Conservation (phyloP, 2,888 invertebrate species). For the Rhagonycha lutea region DNA sequence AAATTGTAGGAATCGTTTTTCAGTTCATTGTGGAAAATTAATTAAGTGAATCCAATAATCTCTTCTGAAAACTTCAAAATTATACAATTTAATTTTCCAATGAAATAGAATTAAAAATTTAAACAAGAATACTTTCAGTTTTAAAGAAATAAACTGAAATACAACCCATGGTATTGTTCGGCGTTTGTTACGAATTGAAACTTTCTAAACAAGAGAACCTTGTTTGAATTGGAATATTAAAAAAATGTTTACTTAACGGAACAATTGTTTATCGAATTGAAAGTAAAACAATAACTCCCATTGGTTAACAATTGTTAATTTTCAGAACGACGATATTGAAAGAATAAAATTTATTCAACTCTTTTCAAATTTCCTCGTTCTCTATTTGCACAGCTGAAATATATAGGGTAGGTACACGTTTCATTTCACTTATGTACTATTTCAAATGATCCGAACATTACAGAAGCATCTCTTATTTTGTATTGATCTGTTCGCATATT, state of each 20-base stretch:
- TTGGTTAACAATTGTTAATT: background rate
- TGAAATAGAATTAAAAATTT: background rate
- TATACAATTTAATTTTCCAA: background rate
- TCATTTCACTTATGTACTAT: background rate
- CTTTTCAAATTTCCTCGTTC: background rate
- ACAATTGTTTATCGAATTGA: background rate
- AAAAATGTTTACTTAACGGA: background rate
- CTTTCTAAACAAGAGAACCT: background rate
- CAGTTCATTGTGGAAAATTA: too few relatives aligned
- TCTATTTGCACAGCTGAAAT: background rate
- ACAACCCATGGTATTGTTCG: background rate
- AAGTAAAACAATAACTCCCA: background rate
- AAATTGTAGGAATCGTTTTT: too few relatives aligned
- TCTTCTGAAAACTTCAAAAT: too few relatives aligned
- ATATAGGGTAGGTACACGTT: background rate
- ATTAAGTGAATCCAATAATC: too few relatives aligned
- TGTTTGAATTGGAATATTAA: background rate
- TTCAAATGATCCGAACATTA: conserved; percentile 3
- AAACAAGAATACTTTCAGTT: background rate
- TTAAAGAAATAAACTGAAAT: background rate
- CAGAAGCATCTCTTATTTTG: conserved; percentile 1
- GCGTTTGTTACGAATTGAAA: background rate
- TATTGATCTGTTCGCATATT: conserved; percentile 8
- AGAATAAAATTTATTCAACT: background rate
- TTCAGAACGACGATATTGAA: background rate